Conservation (phyloP, 2,113 vertebrate genomes). For the Tragulus kanchil region DNA sequence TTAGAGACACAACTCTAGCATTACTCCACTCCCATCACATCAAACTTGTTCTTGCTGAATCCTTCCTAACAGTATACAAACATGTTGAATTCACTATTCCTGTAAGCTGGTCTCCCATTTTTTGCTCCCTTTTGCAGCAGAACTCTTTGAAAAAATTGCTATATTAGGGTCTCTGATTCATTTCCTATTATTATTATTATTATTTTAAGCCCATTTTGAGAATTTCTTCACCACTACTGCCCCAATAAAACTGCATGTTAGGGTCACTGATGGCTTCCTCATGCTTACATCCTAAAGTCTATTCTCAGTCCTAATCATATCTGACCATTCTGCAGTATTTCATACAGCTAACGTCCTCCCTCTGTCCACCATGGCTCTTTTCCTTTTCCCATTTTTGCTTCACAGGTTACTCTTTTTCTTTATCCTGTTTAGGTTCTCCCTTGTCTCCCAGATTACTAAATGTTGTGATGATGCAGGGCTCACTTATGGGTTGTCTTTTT, state of each 20-base stretch:
- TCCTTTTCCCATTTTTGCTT: not conserved
- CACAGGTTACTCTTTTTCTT: not conserved
- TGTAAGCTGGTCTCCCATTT: not conserved
- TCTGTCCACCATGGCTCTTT: not conserved
- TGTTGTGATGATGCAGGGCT: not conserved
- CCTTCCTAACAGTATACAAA: not conserved
- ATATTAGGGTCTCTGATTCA: not conserved
- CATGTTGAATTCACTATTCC: not conserved
- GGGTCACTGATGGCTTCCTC: not conserved
- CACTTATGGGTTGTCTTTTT: not conserved
- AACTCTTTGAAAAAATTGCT: not conserved
- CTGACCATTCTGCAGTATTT: not conserved
- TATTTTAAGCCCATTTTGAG: not conserved
- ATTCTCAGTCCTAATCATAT: not conserved
- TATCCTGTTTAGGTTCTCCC: not conserved
- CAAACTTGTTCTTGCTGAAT: not conserved
- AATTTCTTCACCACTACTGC: not conserved
- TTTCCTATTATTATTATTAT: not conserved
- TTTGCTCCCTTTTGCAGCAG: not conserved
- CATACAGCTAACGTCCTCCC: not conserved
- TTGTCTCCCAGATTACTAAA: not conserved
- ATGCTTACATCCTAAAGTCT: not conserved
- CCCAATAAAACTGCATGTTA: not conserved
- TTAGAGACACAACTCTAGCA: not conserved
- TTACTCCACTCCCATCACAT: not conserved